These are phyloP conservation scores for Baccha elongata DNA, from an alignment of 2,888 invertebrate species.

Conservation along the genomic window DNA sequence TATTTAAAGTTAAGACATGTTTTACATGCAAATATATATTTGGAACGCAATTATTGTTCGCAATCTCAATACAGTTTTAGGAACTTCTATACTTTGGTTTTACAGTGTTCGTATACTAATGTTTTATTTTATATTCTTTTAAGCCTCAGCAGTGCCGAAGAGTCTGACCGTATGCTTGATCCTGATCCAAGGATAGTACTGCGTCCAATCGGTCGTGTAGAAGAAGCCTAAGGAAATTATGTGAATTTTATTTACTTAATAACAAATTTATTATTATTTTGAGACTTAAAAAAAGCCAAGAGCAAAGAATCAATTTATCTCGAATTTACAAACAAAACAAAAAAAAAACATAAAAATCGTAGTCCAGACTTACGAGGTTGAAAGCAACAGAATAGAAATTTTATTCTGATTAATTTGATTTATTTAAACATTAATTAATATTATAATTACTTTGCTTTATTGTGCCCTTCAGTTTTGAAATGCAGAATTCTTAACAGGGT, in stretches of 20 bases:
- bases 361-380: slow-evolving; percentile 24
- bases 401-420: slow-evolving; percentile 20
- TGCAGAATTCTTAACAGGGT: slow-evolving; percentile 20
- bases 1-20: too few relatives aligned
- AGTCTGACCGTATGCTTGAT: slow-evolving; percentile 90
- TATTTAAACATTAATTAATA: slow-evolving; percentile 2
- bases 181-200: slow-evolving; percentile 87
- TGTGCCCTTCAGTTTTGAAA: slow-evolving; percentile 21
- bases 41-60: too few relatives aligned
- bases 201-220: slow-evolving; percentile 86
- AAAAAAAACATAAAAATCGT: slow-evolving; percentile 8
- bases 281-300: slow-evolving; percentile 48
- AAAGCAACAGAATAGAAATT: slow-evolving; percentile 28
- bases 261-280: slow-evolving; percentile 35
- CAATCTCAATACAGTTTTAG: too few relatives aligned
- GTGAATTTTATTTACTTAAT: slow-evolving; percentile 44
- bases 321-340: slow-evolving; percentile 57
- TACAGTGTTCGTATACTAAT: too few relatives aligned
- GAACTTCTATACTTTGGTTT: too few relatives aligned
- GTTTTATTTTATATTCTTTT: too few relatives aligned
- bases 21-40: too few relatives aligned
- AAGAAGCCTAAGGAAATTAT: slow-evolving; percentile 82
- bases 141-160: slow-evolving; percentile 87
- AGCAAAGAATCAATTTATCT: slow-evolving; percentile 57
- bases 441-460: slow-evolving; percentile 29